Percentiles rank a stretch among this genome's conserved stretches.
Evolutionary conservation across 2,888 invertebrate species (phyloP).

Genomic region (Andrena marginata): DNA sequence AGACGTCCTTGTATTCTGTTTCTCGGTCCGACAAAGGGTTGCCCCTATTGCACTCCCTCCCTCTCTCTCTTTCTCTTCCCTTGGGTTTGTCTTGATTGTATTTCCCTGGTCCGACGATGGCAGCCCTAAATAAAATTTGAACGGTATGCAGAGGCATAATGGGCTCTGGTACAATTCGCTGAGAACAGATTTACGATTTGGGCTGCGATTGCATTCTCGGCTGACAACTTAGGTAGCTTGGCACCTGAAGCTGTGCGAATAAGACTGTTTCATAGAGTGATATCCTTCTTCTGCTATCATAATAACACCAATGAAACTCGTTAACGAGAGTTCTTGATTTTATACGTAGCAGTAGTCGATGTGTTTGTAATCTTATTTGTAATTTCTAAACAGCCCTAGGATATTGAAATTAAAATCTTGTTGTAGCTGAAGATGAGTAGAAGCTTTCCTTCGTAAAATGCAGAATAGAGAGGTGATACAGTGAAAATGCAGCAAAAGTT

Average conservation of each 20-base stretch:
- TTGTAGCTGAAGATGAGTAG: too few relatives aligned
- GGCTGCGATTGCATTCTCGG: conserved; percentile 2
- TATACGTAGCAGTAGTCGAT: neutral
- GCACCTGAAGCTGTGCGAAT: neutral
- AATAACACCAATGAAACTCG: neutral
- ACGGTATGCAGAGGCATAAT: conserved; percentile 62
- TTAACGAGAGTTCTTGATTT: neutral
- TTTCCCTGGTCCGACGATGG: conserved; percentile 20
- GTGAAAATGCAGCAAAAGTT: conserved; percentile 9
- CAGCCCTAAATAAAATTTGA: conserved; percentile 72
- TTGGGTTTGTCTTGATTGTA: conserved; percentile 23
- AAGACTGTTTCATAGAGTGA: neutral
- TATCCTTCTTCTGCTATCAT: neutral
- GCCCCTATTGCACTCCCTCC: neutral
- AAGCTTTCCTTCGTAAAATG: too few relatives aligned
- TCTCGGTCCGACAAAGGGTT: conserved; percentile 60
- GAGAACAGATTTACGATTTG: conserved; percentile 54
- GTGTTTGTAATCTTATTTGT: neutral
- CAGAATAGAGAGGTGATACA: too few relatives aligned
- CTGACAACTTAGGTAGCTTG: neutral
- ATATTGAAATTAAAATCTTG: too few relatives aligned
- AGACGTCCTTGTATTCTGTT: conserved; percentile 56
- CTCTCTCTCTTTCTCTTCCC: neutral
- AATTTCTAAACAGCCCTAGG: too few relatives aligned
- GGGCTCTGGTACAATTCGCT: conserved; percentile 44